Base-by-base conservation (phyloP, 2,888 invertebrate genomes). In the Cantharis nigra region DNA sequence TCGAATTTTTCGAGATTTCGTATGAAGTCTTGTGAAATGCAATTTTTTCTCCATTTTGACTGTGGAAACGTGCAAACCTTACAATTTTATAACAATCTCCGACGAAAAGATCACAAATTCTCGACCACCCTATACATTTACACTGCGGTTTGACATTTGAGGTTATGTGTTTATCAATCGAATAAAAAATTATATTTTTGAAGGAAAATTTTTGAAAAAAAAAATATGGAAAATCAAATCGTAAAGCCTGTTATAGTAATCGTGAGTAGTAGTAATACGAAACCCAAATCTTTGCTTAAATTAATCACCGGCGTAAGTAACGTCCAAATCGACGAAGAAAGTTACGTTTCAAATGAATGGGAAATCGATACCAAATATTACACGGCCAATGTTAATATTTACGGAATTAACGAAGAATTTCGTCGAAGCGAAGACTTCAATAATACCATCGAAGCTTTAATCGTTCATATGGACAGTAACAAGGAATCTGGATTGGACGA, bases 301-400 rank as follows among this genome's bases (percentile, higher is more conserved):
- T 81, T 88, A 69, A 85, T 89, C 76, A 85, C 88, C n/a, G 86
- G 87, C 78, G 82, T 81, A 74, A 80, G 80, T 74, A 82, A 81
- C 23, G 77, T 84, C 28, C 78, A 82, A 30, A 84, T 85, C 67
- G 81, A 81, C 71, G 76, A 82, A 9, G 80, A 80, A 26, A 82
- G 84, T 63, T 80, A 81, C 75, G 79, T 85, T 70, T 82, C 77
- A 70, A 86, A 90, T 83, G 85, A 89, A 1, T 92, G 92, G 92
- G 89, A 90, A 78, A 91, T 94, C 78, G 91, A 92, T 80, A 94
- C 93, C 63, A 95, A 94, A 86, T 95, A 95, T 88, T 95, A 94
- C 84, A 90, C 91, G 67, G 91, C 93, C 11, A 89, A 91, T 84
- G 90, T 94, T 33, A 87, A 90, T 80, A 83, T 94, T 18, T 91